Percentiles rank a stretch among this genome's conserved stretches.
Evolutionary conservation across 2,113 vertebrate genomes (phyloP).

Genomic region (Vicugna pacos): DNA sequence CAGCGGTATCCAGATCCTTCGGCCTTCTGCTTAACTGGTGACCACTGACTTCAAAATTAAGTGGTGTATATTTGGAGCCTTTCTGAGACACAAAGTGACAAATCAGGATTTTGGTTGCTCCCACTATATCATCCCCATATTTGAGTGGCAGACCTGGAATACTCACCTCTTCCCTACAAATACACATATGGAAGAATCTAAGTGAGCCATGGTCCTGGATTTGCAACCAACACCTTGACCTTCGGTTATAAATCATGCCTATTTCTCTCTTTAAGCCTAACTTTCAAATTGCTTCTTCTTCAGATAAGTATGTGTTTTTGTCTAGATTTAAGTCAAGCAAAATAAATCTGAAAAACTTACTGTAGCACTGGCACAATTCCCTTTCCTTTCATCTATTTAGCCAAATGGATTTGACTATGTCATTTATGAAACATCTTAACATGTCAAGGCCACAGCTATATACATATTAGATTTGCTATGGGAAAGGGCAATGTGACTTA

Average conservation of each 20-base stretch:
- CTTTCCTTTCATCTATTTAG: slow-evolving; percentile 23
- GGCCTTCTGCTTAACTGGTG: neutral
- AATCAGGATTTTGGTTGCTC: neutral
- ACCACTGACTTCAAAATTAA: slow-evolving; percentile 49
- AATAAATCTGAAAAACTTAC: slow-evolving; percentile 32
- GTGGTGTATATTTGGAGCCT: neutral
- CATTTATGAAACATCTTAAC: slow-evolving; percentile 60
- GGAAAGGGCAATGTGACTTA: neutral
- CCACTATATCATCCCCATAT: neutral
- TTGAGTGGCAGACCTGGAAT: neutral
- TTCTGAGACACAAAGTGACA: slow-evolving; percentile 44
- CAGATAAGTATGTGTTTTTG: slow-evolving; percentile 11
- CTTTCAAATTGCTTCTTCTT: slow-evolving; percentile 21
- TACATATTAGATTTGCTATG: neutral
- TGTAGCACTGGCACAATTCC: neutral
- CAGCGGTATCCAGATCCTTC: neutral
- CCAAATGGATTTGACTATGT: slow-evolving; percentile 32
- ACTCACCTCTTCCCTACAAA: slow-evolving; percentile 20
- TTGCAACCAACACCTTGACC: slow-evolving; percentile 1
- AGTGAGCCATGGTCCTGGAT: neutral
- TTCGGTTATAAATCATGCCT: slow-evolving; percentile 26
- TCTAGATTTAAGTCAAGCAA: slow-evolving; percentile 58
- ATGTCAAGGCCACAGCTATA: slow-evolving; percentile 7
- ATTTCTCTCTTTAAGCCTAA: slow-evolving; percentile 21
- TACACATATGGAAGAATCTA: neutral